A percentile compares a stretch with the other conserved stretches of the same genome.
phyloP scores from a whole-genome alignment of 1,140 invertebrate genomes.

The Vollenhovia emeryi region DNA sequence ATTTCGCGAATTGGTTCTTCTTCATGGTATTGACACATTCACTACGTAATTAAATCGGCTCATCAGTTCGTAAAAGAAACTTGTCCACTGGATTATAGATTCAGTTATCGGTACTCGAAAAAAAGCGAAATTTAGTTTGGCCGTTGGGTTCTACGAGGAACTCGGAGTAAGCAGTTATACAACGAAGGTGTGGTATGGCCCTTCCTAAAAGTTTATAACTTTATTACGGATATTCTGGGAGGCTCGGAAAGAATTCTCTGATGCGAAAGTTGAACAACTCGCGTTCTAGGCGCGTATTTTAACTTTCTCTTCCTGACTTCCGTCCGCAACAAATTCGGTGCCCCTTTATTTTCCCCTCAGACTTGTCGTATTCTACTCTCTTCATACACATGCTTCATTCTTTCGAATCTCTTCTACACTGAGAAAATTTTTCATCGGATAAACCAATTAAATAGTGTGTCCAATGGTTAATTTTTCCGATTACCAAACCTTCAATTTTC shows the following conservation, averaged over 20 bases:
- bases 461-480: too few relatives aligned
- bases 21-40: not conserved
- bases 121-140: constrained; percentile 62
- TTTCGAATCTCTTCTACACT: not conserved
- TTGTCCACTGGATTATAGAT: not conserved
- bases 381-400: constrained; percentile 10
- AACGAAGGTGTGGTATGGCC: constrained; percentile 42
- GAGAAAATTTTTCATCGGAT: too few relatives aligned
- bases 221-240: constrained; percentile 74
- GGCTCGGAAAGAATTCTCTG: constrained; percentile 73
- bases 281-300: constrained; percentile 62
- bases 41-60: not conserved
- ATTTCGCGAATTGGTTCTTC: not conserved
- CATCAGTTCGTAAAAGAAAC: not conserved
- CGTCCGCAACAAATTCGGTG: constrained; percentile 26
- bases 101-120: constrained; percentile 16
- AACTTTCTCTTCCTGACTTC: constrained; percentile 59
- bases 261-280: constrained; percentile 76
- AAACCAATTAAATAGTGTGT: too few relatives aligned
- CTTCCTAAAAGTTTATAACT: constrained; percentile 75
- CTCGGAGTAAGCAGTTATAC: constrained; percentile 68
- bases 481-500: too few relatives aligned
- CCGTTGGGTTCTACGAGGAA: constrained; percentile 49
- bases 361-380: not conserved
- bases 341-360: constrained; percentile 31